A percentile compares a stretch with the other conserved stretches of the same genome.
These are phyloP conservation scores for Phymanthus crucifer DNA, from an alignment of 92 coral and sea anemone species.

Conservation along the genomic window DNA sequence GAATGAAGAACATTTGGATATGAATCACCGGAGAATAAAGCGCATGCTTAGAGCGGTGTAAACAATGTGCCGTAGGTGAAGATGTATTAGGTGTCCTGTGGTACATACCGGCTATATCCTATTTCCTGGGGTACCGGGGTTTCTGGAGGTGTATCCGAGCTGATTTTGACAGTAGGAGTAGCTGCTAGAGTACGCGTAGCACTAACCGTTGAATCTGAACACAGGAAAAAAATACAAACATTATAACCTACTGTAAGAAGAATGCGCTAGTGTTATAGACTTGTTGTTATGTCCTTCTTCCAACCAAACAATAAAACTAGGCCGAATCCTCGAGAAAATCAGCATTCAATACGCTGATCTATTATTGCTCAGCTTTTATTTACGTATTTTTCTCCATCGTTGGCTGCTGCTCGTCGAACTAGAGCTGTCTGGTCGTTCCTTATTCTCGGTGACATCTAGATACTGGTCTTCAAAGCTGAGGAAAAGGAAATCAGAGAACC, in stretches of 20 bases:
- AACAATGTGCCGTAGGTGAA: no score
- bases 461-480: slow-evolving; percentile 41
- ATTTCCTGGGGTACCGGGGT: slow-evolving; percentile 23
- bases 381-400: slow-evolving; percentile 62
- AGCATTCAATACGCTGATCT: not conserved
- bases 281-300: no score
- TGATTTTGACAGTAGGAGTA: slow-evolving; percentile 47
- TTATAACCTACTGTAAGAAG: not conserved
- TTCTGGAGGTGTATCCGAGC: slow-evolving; percentile 43
- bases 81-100: not conserved
- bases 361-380: slow-evolving; percentile 10
- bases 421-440: slow-evolving; percentile 45
- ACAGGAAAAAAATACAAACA: not conserved
- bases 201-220: slow-evolving; percentile 15
- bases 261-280: not conserved
- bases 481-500: not conserved
- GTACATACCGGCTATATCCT: slow-evolving; percentile 23
- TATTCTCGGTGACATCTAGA: slow-evolving; percentile 35
- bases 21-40: no score
- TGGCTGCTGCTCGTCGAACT: slow-evolving; percentile 63
- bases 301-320: no score
- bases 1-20: no score
- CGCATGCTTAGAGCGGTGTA: no score
- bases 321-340: no score
- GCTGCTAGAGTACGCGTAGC: slow-evolving; percentile 24